phyloP scores from a whole-genome alignment of 2,113 vertebrate genomes.

The Lontra canadensis region DNA sequence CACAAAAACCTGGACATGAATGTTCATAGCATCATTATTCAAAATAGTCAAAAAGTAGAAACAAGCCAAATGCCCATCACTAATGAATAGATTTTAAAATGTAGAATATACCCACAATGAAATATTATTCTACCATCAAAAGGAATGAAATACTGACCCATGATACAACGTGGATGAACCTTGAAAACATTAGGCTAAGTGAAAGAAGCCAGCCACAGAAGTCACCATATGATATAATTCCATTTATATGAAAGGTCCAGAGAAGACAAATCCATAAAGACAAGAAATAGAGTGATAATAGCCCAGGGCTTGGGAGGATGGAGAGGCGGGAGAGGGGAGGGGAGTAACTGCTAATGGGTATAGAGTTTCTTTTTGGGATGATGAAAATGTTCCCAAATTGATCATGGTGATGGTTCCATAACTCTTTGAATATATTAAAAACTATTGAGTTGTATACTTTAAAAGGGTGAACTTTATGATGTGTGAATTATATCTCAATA shows the following conservation, averaged over 20 bases:
- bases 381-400: neutral
- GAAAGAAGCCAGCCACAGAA: neutral
- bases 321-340: fast-evolving
- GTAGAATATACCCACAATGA: neutral
- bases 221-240: neutral
- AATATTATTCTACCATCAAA: neutral
- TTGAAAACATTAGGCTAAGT: neutral
- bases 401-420: neutral
- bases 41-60: neutral
- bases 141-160: neutral
- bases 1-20: neutral
- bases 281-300: neutral
- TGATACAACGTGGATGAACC: neutral
- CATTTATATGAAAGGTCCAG: neutral
- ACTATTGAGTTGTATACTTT: neutral
- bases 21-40: neutral
- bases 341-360: neutral
- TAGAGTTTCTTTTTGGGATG: neutral
- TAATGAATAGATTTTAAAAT: neutral
- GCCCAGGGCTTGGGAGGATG: too few relatives aligned
- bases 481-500: conserved; percentile 33
- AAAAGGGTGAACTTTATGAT: neutral
- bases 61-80: neutral
- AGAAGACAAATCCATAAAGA: neutral
- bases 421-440: neutral